Conservation (phyloP, 2,888 invertebrate genomes). For the Zele albiditarsus region DNA sequence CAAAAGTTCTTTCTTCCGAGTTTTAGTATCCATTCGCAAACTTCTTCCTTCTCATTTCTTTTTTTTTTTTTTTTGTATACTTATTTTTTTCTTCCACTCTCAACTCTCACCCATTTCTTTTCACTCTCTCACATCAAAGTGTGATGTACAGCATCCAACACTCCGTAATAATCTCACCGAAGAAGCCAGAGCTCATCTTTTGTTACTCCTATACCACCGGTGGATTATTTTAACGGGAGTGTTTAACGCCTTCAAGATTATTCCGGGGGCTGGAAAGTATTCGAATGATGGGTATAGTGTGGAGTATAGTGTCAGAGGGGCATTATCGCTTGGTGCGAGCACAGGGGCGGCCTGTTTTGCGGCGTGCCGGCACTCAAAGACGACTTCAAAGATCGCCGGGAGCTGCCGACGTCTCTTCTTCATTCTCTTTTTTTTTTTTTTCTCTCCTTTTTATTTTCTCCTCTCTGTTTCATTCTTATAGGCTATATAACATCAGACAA, state of each 20-base stretch:
- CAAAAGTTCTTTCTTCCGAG: constrained; percentile 10
- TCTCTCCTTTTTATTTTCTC: constrained; percentile 17
- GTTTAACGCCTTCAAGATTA: constrained; percentile 51
- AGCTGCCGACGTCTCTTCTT: constrained; percentile 39
- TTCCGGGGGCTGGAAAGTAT: constrained; percentile 15
- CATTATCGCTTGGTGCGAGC: constrained; percentile 36
- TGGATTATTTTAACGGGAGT: constrained; percentile 61
- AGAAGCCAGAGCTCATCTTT: constrained; percentile 22
- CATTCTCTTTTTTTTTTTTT: constrained; percentile 29
- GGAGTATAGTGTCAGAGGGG: constrained; percentile 17
- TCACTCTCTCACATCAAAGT: constrained; percentile 13
- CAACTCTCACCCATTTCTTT: neutral
- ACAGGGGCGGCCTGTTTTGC: constrained; percentile 47
- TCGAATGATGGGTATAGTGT: constrained; percentile 23
- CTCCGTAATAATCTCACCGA: constrained; percentile 32
- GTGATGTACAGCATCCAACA: constrained; percentile 34
- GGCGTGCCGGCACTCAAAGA: constrained; percentile 46
- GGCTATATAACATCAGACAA: neutral
- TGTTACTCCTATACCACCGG: constrained; percentile 34
- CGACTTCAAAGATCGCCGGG: constrained; percentile 45
- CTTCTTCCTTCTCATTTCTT: neutral
- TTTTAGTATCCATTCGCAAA: neutral
- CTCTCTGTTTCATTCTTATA: constrained; percentile 23
- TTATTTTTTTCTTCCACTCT: neutral
- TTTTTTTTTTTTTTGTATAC: neutral